Evolutionary conservation across 2,888 invertebrate genomes (phyloP).

Genomic region (Dexiosoma caninum): DNA sequence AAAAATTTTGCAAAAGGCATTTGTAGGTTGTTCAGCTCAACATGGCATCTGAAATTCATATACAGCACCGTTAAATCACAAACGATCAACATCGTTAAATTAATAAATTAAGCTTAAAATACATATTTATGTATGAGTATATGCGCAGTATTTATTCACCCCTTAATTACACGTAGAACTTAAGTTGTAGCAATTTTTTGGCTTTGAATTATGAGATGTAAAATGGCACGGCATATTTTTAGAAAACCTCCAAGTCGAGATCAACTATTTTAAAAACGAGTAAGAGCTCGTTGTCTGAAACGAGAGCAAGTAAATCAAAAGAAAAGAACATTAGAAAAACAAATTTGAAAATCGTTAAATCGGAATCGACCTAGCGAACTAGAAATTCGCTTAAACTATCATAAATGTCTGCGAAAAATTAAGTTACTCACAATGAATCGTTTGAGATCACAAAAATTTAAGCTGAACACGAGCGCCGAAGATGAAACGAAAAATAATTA

Average conservation of each 20-base stretch:
- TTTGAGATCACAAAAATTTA: constrained; percentile 72
- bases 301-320: background rate
- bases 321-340: background rate
- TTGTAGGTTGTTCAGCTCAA: too few species aligned
- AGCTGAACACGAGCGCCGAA: constrained; percentile 55
- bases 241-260: background rate
- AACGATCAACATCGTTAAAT: too few species aligned
- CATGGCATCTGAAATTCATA: too few species aligned
- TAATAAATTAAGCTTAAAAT: too few species aligned
- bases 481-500: constrained; percentile 59
- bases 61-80: too few species aligned
- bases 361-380: background rate
- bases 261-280: background rate
- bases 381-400: background rate
- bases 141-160: too few species aligned
- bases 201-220: background rate
- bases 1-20: too few species aligned
- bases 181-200: constrained; percentile 39
- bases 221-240: constrained; percentile 12
- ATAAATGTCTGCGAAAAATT: constrained; percentile 3
- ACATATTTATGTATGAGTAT: too few species aligned
- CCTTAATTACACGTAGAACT: too few species aligned
- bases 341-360: background rate
- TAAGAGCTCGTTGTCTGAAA: background rate
- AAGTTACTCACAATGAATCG: constrained; percentile 68